Base-by-base conservation (phyloP, 2,888 invertebrate species). In the Fragum whitleyi region DNA sequence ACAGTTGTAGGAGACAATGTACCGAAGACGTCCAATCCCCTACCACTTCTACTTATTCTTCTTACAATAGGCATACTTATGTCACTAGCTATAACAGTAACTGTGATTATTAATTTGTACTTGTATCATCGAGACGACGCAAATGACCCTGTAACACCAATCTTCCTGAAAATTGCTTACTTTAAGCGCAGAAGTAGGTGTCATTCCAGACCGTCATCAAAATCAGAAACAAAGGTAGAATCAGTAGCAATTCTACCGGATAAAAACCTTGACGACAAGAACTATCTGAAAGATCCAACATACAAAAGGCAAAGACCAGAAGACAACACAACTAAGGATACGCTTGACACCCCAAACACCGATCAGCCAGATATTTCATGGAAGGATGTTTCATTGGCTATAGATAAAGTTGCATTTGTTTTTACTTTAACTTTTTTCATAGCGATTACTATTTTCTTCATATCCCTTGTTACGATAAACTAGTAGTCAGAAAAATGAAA, bases 321-420 rank as follows among this genome's bases (percentile, higher is more conserved):
- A 14, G 21, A 21, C 5, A 51, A 51, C 51, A 9, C 32, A 9
- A 9, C 32, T 36, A 36, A 36, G 32, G 32, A 36, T 9, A 51
- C 16, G 3, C 51, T n/a, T 19, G 51, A 5, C 14, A 7, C 51
- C 21, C 51, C 51, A 51, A 51, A 3, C 51, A 21, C n/a, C 5
- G 51, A 51, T 14, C 19, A 47, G 16, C 7, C 14, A 16, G n/a
- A 9, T 9, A 47, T 70, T 19, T 5, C 21, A 2, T 70, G 70
- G 70, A 11, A 55, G 21, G 55, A 70, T 6, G 70, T 70, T 9
- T 36, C 29, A 14, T 14, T 11, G 6, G 55, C 70, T 53, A 55
- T 70, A 14, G 70, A 70, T 21, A 70, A 29, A 21, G 21, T 70
- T 19, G 19, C 29, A 2, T 70, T 70, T n/a, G 21, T 69, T 21